phyloP scores from a whole-genome alignment of 1,140 invertebrate genomes.

The Heliconius himera region DNA sequence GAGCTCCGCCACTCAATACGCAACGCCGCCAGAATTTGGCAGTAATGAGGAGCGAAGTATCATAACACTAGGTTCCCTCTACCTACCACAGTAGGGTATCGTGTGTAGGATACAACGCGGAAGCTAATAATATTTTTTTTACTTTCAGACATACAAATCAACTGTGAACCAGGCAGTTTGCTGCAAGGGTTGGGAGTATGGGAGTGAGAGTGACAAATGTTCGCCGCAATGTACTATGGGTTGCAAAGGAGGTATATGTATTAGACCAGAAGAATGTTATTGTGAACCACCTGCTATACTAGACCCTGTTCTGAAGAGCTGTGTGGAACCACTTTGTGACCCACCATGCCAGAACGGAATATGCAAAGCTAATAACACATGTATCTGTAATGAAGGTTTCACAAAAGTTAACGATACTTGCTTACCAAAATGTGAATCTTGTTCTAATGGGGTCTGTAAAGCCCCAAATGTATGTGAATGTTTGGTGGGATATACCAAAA shows the following conservation, averaged over 20 bases:
- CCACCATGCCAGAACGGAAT: constrained; percentile 24
- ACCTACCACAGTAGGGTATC: too few species aligned
- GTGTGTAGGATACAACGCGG: too few species aligned
- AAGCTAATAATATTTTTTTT: background rate
- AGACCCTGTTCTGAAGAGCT: background rate
- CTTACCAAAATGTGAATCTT: constrained; percentile 34
- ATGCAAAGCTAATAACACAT: constrained; percentile 58
- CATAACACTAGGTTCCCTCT: too few species aligned
- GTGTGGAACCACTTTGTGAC: constrained; percentile 17
- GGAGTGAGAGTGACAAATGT: background rate
- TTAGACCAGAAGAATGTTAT: background rate
- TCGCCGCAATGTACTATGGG: constrained; percentile 9
- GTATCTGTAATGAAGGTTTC: constrained; percentile 38
- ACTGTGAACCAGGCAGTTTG: constrained; percentile 15
- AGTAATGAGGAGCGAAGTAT: too few species aligned
- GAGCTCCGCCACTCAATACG: too few species aligned
- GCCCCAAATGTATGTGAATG: constrained; percentile 45
- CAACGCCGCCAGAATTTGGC: too few species aligned
- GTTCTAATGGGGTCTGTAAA: constrained; percentile 37
- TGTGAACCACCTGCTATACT: background rate
- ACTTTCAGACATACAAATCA: constrained; percentile 19
- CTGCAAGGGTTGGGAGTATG: constrained; percentile 8
- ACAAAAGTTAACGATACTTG: constrained; percentile 24
- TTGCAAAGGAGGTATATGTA: background rate
- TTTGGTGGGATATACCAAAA: constrained; percentile 30